These are phyloP conservation scores for Melanogrammus aeglefinus DNA, from an alignment of 2,797 vertebrate genomes.

Conservation along the genomic window DNA sequence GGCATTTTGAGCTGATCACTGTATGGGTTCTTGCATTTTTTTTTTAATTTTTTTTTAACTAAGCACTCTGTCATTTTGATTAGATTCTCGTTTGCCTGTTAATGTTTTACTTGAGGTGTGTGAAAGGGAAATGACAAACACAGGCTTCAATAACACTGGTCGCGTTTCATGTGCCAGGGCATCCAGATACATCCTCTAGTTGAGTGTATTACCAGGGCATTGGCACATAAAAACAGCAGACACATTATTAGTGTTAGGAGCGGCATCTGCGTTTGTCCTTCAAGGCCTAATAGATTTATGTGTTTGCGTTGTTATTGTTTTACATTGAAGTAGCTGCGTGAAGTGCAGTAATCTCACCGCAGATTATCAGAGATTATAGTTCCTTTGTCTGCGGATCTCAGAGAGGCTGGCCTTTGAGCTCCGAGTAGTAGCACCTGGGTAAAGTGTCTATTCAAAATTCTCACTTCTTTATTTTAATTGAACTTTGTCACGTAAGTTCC, in stretches of 20 bases:
- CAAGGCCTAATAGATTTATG: background rate
- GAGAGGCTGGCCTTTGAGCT: background rate
- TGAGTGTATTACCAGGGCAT: background rate
- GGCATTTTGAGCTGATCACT: background rate
- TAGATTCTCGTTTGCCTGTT: background rate
- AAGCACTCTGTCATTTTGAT: background rate
- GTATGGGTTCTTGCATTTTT: background rate
- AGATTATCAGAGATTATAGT: slow-evolving; percentile 31
- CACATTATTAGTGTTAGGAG: too few relatives aligned
- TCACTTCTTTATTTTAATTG: background rate
- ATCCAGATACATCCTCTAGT: background rate
- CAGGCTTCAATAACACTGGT: too few relatives aligned
- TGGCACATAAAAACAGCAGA: too few relatives aligned
- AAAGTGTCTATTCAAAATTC: background rate
- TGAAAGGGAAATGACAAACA: too few relatives aligned
- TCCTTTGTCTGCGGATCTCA: background rate
- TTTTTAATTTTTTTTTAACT: background rate
- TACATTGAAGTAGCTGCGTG: background rate
- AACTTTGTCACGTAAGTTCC: background rate
- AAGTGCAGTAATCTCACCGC: slow-evolving; percentile 8
- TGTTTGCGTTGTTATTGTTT: background rate
- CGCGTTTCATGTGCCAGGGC: background rate
- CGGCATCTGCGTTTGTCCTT: too few relatives aligned
- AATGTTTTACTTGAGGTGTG: background rate
- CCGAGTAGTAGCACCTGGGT: too few relatives aligned